Evolutionary conservation across 2,888 invertebrate genomes (phyloP), one percentile per base, ranked within the genome.

Genomic region (Heliconius hortense): DNA sequence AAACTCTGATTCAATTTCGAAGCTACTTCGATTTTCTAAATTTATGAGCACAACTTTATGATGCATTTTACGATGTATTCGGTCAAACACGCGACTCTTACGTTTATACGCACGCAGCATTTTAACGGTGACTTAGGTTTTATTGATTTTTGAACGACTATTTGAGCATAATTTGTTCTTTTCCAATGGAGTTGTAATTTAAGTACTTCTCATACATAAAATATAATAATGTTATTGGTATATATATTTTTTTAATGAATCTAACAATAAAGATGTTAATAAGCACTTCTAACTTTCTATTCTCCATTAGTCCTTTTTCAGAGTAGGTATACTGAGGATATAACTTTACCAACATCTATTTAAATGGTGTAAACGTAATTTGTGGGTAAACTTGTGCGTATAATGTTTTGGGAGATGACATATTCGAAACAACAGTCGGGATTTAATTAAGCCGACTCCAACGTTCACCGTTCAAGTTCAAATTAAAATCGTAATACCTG

Each of bases 291-390:
- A 13, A 43, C 0, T 53, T 21, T 53, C n/a, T 4, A 60, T 24
- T 4, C 24, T 60, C 24, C 24, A 26, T 60, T 4, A 13, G 13
- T 59, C 13, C 11, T 26, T 87, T 88, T 87, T 35, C 5, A 69
- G 63, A 60, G 24, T 24, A 24, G n/a, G 35, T 76, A 24, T 62
- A 73, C 18, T 90, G 91, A 92, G 90, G 90, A 91, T 89, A 84
- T 87, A 84, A 91, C 89, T 91, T 89, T 88, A 87, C 86, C 88
- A 89, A 87, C 87, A 88, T 88, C 88, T 90, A 92, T 91, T 89
- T 88, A 88, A 91, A 90, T 90, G 89, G 89, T 90, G 91, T 89
- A 91, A 90, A 92, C 88, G 88, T 90, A 90, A 92, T 91, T 92
- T 92, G 91, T 91, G 89, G 89, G 84, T 83, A 86, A 92, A 92